Conservation (phyloP, 2,113 vertebrate species). For the Gorsachius goisagi region DNA sequence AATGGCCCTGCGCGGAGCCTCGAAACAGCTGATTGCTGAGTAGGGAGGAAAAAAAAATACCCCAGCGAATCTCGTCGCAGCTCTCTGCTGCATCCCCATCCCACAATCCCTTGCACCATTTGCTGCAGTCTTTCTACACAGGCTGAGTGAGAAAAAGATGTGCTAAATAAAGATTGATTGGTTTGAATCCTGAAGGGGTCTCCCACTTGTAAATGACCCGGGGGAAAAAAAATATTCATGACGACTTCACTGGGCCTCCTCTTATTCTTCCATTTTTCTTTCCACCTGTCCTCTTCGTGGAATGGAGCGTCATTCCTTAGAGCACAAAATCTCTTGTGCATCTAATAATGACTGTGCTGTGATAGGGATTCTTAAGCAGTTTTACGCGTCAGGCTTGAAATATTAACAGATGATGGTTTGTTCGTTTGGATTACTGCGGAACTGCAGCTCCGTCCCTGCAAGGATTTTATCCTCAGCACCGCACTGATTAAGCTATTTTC, state of each 20-base stretch:
- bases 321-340: conserved; percentile 65
- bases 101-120: conserved; percentile 82
- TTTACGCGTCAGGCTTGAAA: conserved; percentile 52
- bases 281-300: conserved; percentile 66
- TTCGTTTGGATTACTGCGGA: conserved; percentile 65
- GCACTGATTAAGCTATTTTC: conserved; percentile 69
- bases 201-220: conserved; percentile 73
- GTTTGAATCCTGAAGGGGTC: conserved; percentile 67
- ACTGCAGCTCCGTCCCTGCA: conserved; percentile 64
- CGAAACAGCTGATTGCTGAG: conserved; percentile 79
- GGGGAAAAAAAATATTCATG: conserved; percentile 61
- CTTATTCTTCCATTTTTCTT: conserved; percentile 70
- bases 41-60: conserved; percentile 65
- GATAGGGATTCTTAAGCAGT: conserved; percentile 63
- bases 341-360: conserved; percentile 67
- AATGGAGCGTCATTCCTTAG: conserved; percentile 63
- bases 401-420: conserved; percentile 65
- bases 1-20: conserved; percentile 57
- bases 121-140: conserved; percentile 87
- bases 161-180: conserved; percentile 78
- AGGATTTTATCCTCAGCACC: conserved; percentile 63
- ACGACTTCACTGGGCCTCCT: conserved; percentile 70
- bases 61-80: conserved; percentile 77
- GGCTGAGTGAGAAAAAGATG: conserved; percentile 76
- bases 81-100: conserved; percentile 84